Conservation (phyloP, 2,797 vertebrate genomes). For the Nyctibius grandis region DNA sequence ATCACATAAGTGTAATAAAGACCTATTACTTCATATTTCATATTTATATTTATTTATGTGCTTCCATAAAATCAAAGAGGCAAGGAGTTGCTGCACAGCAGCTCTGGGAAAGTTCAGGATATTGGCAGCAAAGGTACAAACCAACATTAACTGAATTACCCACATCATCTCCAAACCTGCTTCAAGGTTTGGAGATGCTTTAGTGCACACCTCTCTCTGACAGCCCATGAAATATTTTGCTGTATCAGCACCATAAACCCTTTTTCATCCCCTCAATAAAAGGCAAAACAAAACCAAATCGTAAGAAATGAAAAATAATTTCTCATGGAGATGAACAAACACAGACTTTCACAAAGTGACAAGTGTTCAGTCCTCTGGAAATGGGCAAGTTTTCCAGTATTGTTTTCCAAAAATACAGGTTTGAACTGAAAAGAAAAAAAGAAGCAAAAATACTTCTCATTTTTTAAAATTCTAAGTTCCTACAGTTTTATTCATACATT, state of each 20-base stretch:
- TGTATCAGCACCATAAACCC: neutral
- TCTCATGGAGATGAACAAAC: neutral
- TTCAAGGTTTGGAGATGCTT: neutral
- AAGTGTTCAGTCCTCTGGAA: neutral
- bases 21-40: neutral
- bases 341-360: neutral
- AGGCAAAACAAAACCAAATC: neutral
- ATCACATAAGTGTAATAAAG: constrained; percentile 16
- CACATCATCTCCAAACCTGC: neutral
- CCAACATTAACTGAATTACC: neutral
- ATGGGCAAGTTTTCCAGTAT: neutral
- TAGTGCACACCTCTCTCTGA: neutral
- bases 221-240: neutral
- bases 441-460: neutral
- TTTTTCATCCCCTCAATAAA: neutral
- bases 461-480: neutral
- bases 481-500: neutral
- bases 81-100: neutral
- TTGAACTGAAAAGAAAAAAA: neutral
- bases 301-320: neutral
- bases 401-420: neutral
- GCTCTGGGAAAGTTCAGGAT: neutral
- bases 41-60: neutral
- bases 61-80: neutral
- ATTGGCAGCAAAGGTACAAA: neutral